Evolutionary conservation across 2,888 invertebrate genomes (phyloP).

Genomic region (Chesias legatella): DNA sequence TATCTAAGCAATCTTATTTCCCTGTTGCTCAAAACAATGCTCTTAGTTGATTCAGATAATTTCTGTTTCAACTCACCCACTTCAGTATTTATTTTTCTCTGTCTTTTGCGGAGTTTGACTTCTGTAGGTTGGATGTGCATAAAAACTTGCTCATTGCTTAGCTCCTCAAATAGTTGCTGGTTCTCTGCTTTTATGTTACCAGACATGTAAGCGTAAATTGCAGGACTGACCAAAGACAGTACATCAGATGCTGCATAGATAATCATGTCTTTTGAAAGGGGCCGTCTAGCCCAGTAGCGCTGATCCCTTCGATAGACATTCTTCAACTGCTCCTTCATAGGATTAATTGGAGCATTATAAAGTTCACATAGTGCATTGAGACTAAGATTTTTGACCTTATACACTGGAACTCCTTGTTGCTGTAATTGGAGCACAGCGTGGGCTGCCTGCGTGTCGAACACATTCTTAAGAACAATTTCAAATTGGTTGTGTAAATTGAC

Average conservation of each 20-base stretch:
- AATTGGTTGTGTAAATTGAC: conserved; percentile 92
- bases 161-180: conserved; percentile 86
- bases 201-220: conserved; percentile 85
- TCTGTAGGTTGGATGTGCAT: conserved; percentile 92
- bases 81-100: conserved; percentile 94
- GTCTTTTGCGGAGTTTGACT: conserved; percentile 92
- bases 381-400: conserved; percentile 96
- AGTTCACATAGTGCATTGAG: conserved; percentile 94
- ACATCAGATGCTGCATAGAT: conserved; percentile 95
- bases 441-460: conserved; percentile 96
- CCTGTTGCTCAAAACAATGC: conserved; percentile 93
- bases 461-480: conserved; percentile 89
- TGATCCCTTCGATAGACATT: conserved; percentile 92
- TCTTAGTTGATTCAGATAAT: conserved; percentile 89
- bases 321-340: conserved; percentile 94
- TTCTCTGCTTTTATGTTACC: conserved; percentile 87
- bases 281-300: conserved; percentile 93
- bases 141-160: conserved; percentile 93
- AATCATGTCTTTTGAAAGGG: conserved; percentile 94
- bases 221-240: conserved; percentile 91
- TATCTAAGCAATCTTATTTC: conserved; percentile 94
- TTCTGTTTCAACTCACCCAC: conserved; percentile 92
- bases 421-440: conserved; percentile 95
- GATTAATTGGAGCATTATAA: conserved; percentile 93
- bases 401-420: conserved; percentile 93